These are phyloP conservation scores for Sula dactylatra DNA, from an alignment of 2,113 vertebrate genomes.

Conservation along the genomic window DNA sequence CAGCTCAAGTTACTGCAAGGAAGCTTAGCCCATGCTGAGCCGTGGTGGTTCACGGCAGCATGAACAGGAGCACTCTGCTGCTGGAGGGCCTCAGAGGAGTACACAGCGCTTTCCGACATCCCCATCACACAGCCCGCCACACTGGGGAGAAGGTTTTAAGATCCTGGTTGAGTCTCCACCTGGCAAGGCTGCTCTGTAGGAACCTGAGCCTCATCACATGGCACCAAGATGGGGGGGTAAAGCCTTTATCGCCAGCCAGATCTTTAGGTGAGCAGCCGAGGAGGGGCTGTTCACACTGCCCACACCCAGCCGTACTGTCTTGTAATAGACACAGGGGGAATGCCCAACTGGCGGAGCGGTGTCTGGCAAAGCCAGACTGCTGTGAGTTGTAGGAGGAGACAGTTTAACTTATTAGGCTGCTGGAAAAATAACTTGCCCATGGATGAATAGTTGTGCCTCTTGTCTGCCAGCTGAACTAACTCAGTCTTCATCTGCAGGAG, in stretches of 20 bases:
- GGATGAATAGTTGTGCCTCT: neutral
- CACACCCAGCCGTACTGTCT: neutral
- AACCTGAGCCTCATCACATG: neutral
- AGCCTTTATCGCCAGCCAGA: neutral
- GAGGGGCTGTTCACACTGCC: neutral
- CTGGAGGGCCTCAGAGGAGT: neutral
- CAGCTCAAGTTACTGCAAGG: neutral
- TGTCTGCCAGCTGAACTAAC: neutral
- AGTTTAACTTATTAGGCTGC: neutral
- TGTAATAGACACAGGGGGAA: neutral
- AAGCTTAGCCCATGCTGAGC: neutral
- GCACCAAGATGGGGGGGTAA: neutral
- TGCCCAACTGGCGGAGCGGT: neutral
- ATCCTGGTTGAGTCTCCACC: neutral
- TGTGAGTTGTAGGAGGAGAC: neutral
- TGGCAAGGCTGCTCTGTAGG: neutral
- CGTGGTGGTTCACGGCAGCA: neutral
- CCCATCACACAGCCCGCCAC: neutral
- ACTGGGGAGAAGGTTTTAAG: neutral
- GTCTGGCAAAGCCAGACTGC: neutral
- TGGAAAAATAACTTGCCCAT: neutral
- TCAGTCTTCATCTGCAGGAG: neutral
- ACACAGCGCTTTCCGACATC: neutral
- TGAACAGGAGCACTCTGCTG: accelerated
- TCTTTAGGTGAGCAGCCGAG: neutral